These are phyloP conservation scores for Philhelius pedissequus DNA, from an alignment of 2,888 invertebrate genomes.

Conservation along the genomic window DNA sequence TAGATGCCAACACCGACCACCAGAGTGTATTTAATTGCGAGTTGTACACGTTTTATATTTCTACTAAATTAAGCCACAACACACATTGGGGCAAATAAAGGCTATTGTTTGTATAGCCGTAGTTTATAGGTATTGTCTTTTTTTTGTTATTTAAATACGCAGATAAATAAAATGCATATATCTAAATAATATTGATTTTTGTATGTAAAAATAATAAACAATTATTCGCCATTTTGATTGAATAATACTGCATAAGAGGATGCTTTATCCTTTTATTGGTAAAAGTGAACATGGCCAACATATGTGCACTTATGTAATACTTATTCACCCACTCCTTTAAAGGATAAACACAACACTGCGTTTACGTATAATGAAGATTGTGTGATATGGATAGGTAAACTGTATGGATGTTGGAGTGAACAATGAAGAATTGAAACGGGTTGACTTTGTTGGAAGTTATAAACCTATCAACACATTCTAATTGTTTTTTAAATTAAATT, in stretches of 20 bases:
- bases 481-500: slow-evolving; percentile 16
- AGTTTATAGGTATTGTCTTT: not conserved
- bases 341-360: not conserved
- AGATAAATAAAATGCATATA: no score
- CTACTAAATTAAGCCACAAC: not conserved
- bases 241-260: not conserved
- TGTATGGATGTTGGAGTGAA: not conserved
- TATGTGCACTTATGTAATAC: not conserved
- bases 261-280: not conserved
- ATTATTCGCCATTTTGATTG: no score
- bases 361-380: not conserved
- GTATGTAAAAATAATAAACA: no score
- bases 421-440: not conserved
- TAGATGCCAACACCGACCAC: no score
- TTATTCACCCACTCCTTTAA: not conserved
- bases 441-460: slow-evolving; percentile 1
- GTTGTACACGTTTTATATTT: not conserved
- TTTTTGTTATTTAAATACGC: no score
- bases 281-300: no score
- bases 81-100: not conserved
- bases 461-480: slow-evolving; percentile 16
- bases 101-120: not conserved
- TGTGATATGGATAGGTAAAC: not conserved
- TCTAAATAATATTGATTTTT: no score
- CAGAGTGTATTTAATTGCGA: not conserved